Evolutionary conservation across 2,888 invertebrate genomes (phyloP), one percentile per base, ranked within the genome.

Genomic region (Epinotia ramella): DNA sequence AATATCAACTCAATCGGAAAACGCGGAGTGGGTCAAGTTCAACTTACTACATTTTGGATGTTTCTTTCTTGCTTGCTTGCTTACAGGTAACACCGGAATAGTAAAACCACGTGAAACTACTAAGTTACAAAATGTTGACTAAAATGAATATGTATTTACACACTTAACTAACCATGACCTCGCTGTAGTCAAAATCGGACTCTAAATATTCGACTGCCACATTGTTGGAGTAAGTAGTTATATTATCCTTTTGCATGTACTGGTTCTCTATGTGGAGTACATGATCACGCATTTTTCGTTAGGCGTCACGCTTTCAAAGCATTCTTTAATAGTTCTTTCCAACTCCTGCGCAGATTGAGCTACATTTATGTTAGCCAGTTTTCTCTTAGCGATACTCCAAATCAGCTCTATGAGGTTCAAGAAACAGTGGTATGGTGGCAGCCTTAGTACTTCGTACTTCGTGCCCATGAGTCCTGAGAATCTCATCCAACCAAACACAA

Each of bases 381-480:
- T 28, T 28, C 28, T 28, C 28, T 28, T 28, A 28, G 28, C 28
- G 28, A 28, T 28, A 28, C 28, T 28, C 28, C 5, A 28, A 28
- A 28, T 28, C 56, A 20, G 56, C 56, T 18, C 18, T 57, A 57
- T 57, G n/a, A 18, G 56, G 56, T 56, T 56, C 56, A 56, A 56
- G 56, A 56, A 56, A n/a, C 56, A 56, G 56, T 56, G 56, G 18
- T 56, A 56, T 56, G 56, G 56, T 57, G 56, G 56, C 56, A 57
- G 18, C 20, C 56, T 57, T 57, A 57, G 56, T 18, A 57, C 20
- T 2, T 20, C 20, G 56, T 18, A 57, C 20, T 2, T 20, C 20
- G 20, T 20, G 20, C 20, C 56, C 56, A 57, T 57, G 56, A 57
- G 56, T 57, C 56, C 56, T 6, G 18, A 57, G 56, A 18, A 57